phyloP scores from a whole-genome alignment of 1,140 invertebrate genomes.

The Monomorium pharaonis region DNA sequence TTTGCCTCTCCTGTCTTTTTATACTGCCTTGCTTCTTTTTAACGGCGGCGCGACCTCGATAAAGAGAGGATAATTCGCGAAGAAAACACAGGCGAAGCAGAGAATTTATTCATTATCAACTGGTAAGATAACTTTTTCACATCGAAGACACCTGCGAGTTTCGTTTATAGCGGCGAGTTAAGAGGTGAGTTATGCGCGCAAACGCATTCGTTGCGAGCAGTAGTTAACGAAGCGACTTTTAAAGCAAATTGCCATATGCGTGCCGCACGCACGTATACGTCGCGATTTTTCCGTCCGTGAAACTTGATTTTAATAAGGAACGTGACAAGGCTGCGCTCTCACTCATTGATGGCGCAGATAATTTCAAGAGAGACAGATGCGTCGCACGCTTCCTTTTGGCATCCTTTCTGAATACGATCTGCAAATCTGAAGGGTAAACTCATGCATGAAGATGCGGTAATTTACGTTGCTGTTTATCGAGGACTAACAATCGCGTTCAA shows the following conservation, averaged over 20 bases:
- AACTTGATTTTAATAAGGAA: slow-evolving; percentile 43
- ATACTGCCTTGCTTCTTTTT: not conserved
- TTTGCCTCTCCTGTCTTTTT: not conserved
- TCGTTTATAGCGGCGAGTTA: not conserved
- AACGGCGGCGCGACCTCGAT: not conserved
- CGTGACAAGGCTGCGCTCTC: not conserved
- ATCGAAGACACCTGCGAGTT: slow-evolving; percentile 34
- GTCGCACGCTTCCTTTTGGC: not conserved
- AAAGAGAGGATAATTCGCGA: not conserved
- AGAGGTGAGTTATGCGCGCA: slow-evolving; percentile 17
- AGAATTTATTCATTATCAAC: slow-evolving; percentile 35
- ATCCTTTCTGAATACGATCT: not conserved
- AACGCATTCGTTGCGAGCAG: not conserved
- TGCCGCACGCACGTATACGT: not conserved
- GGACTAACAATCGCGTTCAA: not conserved
- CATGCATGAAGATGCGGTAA: not conserved
- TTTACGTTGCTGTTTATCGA: not conserved
- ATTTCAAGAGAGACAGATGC: slow-evolving; percentile 19
- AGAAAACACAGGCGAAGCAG: not conserved
- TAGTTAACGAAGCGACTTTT: slow-evolving; percentile 6
- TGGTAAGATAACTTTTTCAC: slow-evolving; percentile 6
- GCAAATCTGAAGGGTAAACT: slow-evolving; percentile 6
- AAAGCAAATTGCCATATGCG: not conserved
- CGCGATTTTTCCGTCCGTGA: slow-evolving; percentile 25
- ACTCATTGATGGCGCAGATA: not conserved